Evolutionary conservation across 2,888 invertebrate species (phyloP).

Genomic region (Petrolisthes manimaculis): DNA sequence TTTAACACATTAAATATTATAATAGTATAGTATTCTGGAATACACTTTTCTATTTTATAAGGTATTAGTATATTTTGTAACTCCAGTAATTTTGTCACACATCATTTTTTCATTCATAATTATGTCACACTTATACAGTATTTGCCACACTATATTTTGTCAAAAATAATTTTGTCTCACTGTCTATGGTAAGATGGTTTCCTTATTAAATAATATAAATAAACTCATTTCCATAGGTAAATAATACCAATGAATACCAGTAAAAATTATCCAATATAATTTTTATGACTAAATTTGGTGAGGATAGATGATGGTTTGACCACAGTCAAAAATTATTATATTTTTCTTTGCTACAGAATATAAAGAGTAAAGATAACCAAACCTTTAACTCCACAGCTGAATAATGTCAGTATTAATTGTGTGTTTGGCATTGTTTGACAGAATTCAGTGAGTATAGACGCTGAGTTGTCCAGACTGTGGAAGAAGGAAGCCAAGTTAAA

Average conservation of each 20-base stretch:
- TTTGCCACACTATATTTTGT: not conserved
- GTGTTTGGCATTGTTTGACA: not conserved
- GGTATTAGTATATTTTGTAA: not conserved
- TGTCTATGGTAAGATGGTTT: not conserved
- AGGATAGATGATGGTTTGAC: not conserved
- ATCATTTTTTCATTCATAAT: not conserved
- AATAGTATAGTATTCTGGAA: not conserved
- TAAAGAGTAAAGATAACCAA: not conserved
- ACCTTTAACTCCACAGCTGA: not conserved
- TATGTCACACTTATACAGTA: not conserved
- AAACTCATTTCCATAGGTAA: too few species aligned
- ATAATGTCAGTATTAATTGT: not conserved
- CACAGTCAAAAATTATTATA: not conserved
- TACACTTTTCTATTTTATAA: not conserved
- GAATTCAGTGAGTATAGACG: conserved; percentile 34
- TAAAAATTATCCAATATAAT: too few species aligned
- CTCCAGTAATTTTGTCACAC: not conserved
- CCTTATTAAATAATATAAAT: too few species aligned
- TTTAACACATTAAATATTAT: not conserved
- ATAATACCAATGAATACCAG: too few species aligned
- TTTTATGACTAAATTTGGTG: too few species aligned
- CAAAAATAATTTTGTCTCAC: not conserved
- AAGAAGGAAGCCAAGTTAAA: conserved; percentile 36
- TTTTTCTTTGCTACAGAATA: not conserved
- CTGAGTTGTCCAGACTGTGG: conserved; percentile 27